Evolutionary conservation across 2,888 invertebrate genomes (phyloP).

Genomic region (Phyllotreta striolata): DNA sequence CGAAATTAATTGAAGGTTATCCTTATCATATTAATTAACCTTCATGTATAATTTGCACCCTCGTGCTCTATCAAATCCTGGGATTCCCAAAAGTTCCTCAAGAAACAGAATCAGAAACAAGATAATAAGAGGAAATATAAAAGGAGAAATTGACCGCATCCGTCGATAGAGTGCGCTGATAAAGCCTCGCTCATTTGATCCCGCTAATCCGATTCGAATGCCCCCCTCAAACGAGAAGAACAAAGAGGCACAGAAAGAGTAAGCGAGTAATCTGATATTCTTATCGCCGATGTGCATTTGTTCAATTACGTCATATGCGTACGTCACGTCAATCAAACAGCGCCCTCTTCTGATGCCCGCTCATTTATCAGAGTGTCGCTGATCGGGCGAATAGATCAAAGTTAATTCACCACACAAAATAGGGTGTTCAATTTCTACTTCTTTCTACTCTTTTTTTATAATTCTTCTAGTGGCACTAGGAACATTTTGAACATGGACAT

Average conservation of each 20-base stretch:
- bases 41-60: no score
- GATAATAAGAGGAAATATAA: constrained; percentile 37
- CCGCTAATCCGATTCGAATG: constrained; percentile 52
- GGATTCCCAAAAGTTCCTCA: no score
- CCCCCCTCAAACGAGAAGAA: constrained; percentile 42
- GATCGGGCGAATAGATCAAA: not conserved
- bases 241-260: constrained; percentile 42
- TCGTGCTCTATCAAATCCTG: no score
- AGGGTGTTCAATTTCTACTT: no score
- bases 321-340: constrained; percentile 35
- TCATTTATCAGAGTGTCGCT: not conserved
- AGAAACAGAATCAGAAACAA: no score
- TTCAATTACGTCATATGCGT: constrained; percentile 50
- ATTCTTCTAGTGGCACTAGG: no score
- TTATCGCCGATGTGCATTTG: constrained; percentile 51
- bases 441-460: no score
- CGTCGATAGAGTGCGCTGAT: constrained; percentile 52
- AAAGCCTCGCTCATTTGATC: constrained; percentile 39
- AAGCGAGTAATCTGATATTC: constrained; percentile 51
- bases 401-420: no score
- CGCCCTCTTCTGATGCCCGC: constrained; percentile 34
- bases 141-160: constrained; percentile 37
- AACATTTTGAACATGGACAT: no score
- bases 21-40: no score
- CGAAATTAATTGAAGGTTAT: not conserved